Evolutionary conservation across 1,140 invertebrate genomes (phyloP).

Genomic region (Diuraphis noxia): DNA sequence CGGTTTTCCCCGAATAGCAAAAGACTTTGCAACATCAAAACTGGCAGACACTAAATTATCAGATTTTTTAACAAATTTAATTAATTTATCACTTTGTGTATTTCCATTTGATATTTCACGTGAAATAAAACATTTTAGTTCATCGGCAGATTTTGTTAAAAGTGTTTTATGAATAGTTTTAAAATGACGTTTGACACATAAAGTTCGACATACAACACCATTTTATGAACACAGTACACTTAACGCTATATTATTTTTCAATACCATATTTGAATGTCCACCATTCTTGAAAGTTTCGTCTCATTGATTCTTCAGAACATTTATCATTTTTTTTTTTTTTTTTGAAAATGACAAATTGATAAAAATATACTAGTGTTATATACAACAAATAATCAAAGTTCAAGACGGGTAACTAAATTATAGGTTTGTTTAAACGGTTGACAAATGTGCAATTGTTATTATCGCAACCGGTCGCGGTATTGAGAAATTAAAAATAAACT

Average conservation of each 20-base stretch:
- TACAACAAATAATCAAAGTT: background rate
- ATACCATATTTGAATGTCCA: too few species aligned
- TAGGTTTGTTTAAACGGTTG: too few species aligned
- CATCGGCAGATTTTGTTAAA: too few species aligned
- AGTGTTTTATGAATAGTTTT: constrained; percentile 18
- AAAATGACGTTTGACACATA: constrained; percentile 17
- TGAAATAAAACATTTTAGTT: constrained; percentile 1
- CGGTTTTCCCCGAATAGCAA: background rate
- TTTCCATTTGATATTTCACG: background rate
- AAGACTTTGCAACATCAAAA: background rate
- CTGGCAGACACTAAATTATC: background rate
- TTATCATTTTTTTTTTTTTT: too few species aligned
- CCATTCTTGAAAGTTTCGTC: background rate
- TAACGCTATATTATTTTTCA: too few species aligned
- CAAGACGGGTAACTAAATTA: background rate
- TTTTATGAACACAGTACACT: constrained; percentile 21
- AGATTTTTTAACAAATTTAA: constrained; percentile 19
- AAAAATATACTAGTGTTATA: background rate
- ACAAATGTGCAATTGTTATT: too few species aligned
- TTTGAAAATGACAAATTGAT: background rate
- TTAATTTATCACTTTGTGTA: background rate
- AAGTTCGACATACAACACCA: constrained; percentile 21
- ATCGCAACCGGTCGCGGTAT: too few species aligned
- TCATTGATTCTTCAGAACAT: background rate
- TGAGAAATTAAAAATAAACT: too few species aligned